These are phyloP conservation scores for Oxyteleia sp. DNA, from an alignment of 2,888 invertebrate genomes.

Conservation along the genomic window DNA sequence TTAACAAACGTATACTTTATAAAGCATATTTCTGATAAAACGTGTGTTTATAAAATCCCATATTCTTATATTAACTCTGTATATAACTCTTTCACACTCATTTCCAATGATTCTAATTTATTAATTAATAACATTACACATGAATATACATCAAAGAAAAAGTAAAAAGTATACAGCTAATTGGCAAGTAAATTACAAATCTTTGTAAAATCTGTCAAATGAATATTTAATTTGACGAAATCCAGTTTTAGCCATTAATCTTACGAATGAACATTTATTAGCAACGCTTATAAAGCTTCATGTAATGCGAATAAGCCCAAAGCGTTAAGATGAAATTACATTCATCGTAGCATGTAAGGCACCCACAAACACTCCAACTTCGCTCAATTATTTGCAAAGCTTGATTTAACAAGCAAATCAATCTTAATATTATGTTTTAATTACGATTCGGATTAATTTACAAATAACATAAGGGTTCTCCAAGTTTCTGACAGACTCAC, in stretches of 20 bases:
- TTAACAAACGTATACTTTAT: too few relatives aligned
- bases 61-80: too few relatives aligned
- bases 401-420: conserved; percentile 45
- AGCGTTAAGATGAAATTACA: conserved; percentile 25
- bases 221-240: too few relatives aligned
- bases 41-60: too few relatives aligned
- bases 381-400: conserved; percentile 38
- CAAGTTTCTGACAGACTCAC: not conserved
- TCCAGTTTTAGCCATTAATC: not conserved
- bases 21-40: too few relatives aligned
- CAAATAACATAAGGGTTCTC: not conserved
- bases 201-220: too few relatives aligned
- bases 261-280: conserved; percentile 32
- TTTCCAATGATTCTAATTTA: too few relatives aligned
- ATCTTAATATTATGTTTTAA: conserved; percentile 27
- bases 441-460: conserved; percentile 16
- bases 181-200: too few relatives aligned
- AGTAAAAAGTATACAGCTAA: too few relatives aligned
- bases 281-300: conserved; percentile 7
- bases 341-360: not conserved
- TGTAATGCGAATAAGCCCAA: conserved; percentile 13
- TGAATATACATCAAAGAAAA: too few relatives aligned
- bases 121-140: too few relatives aligned
- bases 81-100: too few relatives aligned
- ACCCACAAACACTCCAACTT: conserved; percentile 23